phyloP scores from a whole-genome alignment of 1,140 invertebrate species.

The Hylaeus anthracinus region DNA sequence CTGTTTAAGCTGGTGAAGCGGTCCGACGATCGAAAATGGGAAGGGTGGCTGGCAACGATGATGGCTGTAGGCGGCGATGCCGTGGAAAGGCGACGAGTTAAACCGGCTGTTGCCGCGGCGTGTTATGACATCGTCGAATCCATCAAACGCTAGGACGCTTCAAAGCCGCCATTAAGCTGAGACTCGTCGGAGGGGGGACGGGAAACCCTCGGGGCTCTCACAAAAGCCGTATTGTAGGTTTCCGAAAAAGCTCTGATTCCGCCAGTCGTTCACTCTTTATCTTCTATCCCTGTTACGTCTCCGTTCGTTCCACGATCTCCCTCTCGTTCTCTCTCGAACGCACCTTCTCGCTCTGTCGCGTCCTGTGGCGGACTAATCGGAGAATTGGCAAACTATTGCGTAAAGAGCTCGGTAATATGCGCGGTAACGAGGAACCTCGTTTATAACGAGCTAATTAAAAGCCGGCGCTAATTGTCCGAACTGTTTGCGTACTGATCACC shows the following conservation, averaged over 20 bases:
- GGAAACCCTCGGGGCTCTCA: constrained; percentile 47
- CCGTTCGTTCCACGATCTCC: neutral
- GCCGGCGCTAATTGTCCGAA: constrained; percentile 49
- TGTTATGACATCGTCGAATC: constrained; percentile 71
- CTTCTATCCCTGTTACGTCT: neutral
- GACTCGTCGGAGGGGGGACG: constrained; percentile 20
- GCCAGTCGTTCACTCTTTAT: constrained; percentile 15
- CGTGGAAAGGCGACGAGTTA: constrained; percentile 45
- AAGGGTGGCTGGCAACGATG: constrained; percentile 3
- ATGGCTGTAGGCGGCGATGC: constrained; percentile 7
- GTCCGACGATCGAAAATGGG: constrained; percentile 11
- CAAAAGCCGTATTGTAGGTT: constrained; percentile 54
- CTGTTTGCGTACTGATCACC: constrained; percentile 27
- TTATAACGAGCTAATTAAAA: constrained; percentile 59
- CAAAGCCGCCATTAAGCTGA: constrained; percentile 68
- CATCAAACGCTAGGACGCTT: constrained; percentile 70
- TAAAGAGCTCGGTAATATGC: constrained; percentile 27
- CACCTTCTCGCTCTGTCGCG: neutral
- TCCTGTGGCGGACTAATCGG: constrained; percentile 35
- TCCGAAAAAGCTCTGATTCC: constrained; percentile 56
- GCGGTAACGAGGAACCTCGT: constrained; percentile 53
- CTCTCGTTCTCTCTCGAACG: neutral
- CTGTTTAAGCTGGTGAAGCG: constrained; percentile 19
- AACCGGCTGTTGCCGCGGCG: constrained; percentile 52
- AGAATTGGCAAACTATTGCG: constrained; percentile 46